phyloP scores from a whole-genome alignment of 2,113 vertebrate species.

The Carassius auratus region DNA sequence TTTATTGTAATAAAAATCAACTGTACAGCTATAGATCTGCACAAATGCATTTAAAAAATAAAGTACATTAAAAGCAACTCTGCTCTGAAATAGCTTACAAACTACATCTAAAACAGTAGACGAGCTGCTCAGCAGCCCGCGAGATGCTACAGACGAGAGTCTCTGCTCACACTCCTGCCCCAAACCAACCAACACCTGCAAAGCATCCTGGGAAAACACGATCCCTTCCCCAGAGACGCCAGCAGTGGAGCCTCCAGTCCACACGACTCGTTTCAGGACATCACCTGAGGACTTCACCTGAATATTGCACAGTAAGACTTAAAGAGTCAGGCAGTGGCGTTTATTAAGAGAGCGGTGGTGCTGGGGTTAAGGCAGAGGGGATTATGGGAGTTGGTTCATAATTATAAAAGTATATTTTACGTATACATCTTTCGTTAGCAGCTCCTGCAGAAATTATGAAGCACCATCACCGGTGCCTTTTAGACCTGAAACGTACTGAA shows the following conservation, averaged over 20 bases:
- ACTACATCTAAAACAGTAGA: constrained; percentile 61
- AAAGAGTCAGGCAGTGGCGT: constrained; percentile 51
- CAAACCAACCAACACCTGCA: constrained; percentile 32
- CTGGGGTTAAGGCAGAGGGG: constrained; percentile 57
- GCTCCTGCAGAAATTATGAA: not conserved
- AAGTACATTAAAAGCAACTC: constrained; percentile 57
- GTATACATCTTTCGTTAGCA: not conserved
- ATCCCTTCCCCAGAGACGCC: constrained; percentile 37
- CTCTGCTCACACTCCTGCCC: constrained; percentile 27
- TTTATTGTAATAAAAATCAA: constrained; percentile 68
- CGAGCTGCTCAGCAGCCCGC: constrained; percentile 64
- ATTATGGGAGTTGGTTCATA: constrained; percentile 1
- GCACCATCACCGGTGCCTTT: not conserved
- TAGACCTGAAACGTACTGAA: not conserved
- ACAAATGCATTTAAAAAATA: constrained; percentile 52
- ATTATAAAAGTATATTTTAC: no score
- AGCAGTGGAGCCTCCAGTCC: not conserved
- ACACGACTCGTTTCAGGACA: constrained; percentile 43
- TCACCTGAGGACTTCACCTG: not conserved
- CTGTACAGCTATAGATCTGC: constrained; percentile 64
- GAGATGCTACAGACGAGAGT: constrained; percentile 47
- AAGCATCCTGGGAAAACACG: constrained; percentile 24
- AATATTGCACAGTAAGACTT: constrained; percentile 57
- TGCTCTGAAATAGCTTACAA: constrained; percentile 61
- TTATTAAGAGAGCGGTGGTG: constrained; percentile 31